Evolutionary conservation across 2,888 invertebrate genomes (phyloP).

Genomic region (Serripes groenlandicus): DNA sequence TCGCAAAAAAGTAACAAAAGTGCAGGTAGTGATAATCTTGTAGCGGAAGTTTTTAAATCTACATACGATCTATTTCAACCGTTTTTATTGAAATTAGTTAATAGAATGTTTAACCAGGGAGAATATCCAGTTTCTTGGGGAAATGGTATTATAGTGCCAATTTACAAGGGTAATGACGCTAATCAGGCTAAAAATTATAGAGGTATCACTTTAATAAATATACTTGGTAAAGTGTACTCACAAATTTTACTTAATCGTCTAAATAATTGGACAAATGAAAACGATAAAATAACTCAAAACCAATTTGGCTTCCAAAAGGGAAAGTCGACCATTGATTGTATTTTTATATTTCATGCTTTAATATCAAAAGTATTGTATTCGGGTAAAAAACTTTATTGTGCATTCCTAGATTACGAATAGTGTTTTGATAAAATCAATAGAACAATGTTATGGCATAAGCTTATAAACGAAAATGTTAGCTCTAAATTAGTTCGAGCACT

Average conservation of each 20-base stretch:
- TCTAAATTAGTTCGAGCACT: conserved; percentile 2
- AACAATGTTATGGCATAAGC: not conserved
- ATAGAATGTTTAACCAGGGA: not conserved
- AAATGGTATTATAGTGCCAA: conserved; percentile 24
- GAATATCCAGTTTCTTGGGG: conserved; percentile 30
- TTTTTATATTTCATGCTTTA: conserved; percentile 14
- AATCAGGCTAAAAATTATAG: too few relatives aligned
- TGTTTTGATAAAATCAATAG: conserved; percentile 16
- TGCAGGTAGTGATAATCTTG: not conserved
- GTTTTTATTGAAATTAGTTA: conserved; percentile 12
- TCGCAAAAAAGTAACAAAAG: conserved; percentile 26
- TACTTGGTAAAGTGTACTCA: conserved; percentile 24
- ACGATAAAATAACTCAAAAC: not conserved
- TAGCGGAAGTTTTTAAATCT: not conserved
- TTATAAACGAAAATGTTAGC: conserved; percentile 1
- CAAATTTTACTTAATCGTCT: conserved; percentile 27
- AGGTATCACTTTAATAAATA: conserved; percentile 3
- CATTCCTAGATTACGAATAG: conserved; percentile 14
- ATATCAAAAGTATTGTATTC: not conserved
- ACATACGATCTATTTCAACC: not conserved
- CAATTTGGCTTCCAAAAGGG: conserved; percentile 9
- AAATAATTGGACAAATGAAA: not conserved
- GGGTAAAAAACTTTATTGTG: conserved; percentile 4
- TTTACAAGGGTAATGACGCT: not conserved
- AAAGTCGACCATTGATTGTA: not conserved